These are phyloP conservation scores for Sarcophaga caerulescens DNA, from an alignment of 2,888 invertebrate species.

Conservation along the genomic window DNA sequence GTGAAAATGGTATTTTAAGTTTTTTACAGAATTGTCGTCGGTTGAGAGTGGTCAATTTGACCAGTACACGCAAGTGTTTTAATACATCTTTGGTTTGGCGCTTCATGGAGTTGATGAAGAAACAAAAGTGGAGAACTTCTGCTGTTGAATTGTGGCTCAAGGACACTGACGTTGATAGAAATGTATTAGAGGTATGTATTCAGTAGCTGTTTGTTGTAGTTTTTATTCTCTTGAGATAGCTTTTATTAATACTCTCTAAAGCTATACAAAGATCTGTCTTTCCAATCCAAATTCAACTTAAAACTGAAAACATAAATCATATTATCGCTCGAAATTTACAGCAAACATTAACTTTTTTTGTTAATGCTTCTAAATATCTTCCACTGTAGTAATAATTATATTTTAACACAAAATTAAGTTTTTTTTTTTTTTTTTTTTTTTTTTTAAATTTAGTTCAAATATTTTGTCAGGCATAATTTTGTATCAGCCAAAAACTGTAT, in stretches of 20 bases:
- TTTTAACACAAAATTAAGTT: too few species aligned
- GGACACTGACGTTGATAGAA: constrained; percentile 72
- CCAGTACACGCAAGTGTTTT: constrained; percentile 69
- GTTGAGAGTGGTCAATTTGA: constrained; percentile 72
- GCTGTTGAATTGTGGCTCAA: constrained; percentile 73
- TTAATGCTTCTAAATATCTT: too few species aligned
- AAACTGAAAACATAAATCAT: too few species aligned
- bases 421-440: too few species aligned
- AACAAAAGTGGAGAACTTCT: constrained; percentile 73
- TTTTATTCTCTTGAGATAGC: neutral
- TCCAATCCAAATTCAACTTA: too few species aligned
- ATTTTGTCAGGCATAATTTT: neutral
- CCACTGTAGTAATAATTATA: too few species aligned
- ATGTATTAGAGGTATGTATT: constrained; percentile 58
- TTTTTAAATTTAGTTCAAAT: too few species aligned
- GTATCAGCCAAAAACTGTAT: neutral
- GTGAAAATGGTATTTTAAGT: constrained; percentile 71
- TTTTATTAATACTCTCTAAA: too few species aligned
- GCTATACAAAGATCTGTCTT: too few species aligned
- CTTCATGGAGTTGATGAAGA: constrained; percentile 70
- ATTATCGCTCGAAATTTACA: too few species aligned
- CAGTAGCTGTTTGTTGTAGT: neutral
- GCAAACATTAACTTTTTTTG: too few species aligned
- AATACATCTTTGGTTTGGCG: constrained; percentile 70
- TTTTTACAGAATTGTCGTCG: constrained; percentile 73